Conservation (phyloP, 1,140 invertebrate species). For the Aphelenchoides besseyi region DNA sequence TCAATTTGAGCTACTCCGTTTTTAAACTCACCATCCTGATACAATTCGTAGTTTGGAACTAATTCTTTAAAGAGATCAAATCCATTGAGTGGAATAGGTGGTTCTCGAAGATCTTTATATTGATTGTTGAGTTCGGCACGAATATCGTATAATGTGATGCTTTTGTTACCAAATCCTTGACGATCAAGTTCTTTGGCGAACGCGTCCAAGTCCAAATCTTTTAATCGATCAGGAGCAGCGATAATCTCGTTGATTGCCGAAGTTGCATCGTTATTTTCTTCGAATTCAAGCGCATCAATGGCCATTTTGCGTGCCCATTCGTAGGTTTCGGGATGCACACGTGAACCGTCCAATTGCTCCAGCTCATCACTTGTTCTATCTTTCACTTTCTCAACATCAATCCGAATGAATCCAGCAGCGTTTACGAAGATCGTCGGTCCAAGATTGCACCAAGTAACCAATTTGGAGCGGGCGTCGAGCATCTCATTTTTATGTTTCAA, state of each 20-base stretch:
- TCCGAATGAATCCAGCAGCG: conserved; percentile 97
- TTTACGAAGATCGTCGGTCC: conserved; percentile 96
- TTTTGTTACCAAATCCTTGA: conserved; percentile 93
- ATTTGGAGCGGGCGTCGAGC: conserved; percentile 72
- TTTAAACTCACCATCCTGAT: conserved; percentile 1
- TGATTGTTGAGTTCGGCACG: conserved; percentile 86
- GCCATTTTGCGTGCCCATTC: conserved; percentile 99
- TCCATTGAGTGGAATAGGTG: conserved; percentile 75
- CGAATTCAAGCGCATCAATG: conserved; percentile 95
- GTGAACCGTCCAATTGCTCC: conserved; percentile 78
- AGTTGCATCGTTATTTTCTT: conserved; percentile 88
- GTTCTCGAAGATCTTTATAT: conserved; percentile 85
- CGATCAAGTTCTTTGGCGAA: conserved; percentile 88
- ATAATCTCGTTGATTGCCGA: conserved; percentile 94
- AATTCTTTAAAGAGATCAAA: conserved; percentile 90
- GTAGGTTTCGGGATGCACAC: conserved; percentile 93
- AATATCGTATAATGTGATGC: conserved; percentile 94
- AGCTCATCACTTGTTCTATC: conserved; percentile 50
- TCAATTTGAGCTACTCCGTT: conserved; percentile 66
- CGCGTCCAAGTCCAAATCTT: conserved; percentile 94
- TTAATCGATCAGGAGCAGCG: conserved; percentile 82
- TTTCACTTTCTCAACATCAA: conserved; percentile 75
- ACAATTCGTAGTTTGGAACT: conserved; percentile 65
- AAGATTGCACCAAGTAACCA: conserved; percentile 91
- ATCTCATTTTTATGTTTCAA: conserved; percentile 41